These are phyloP conservation scores for Galeruca laticollis DNA, from an alignment of 2,888 invertebrate genomes.

Conservation along the genomic window DNA sequence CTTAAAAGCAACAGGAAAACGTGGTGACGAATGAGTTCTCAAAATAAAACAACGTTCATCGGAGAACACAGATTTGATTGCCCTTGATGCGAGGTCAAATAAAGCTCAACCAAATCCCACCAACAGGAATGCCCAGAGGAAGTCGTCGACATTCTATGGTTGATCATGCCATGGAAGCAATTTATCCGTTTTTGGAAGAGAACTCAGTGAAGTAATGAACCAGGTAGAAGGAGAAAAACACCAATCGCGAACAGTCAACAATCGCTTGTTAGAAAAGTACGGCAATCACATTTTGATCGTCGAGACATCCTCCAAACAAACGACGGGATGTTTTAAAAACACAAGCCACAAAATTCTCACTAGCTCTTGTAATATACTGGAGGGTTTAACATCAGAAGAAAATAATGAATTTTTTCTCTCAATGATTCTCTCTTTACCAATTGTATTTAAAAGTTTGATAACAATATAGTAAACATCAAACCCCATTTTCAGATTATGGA, in stretches of 20 bases:
- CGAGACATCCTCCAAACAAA: too few relatives aligned
- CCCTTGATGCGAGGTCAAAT: constrained; percentile 39
- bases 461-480: not conserved
- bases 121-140: constrained; percentile 24
- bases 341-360: too few relatives aligned
- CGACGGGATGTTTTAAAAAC: too few relatives aligned
- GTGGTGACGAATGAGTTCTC: constrained; percentile 20
- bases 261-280: too few relatives aligned
- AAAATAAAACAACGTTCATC: constrained; percentile 39
- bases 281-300: too few relatives aligned
- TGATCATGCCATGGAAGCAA: constrained; percentile 17
- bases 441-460: too few relatives aligned
- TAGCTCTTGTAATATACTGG: too few relatives aligned
- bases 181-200: not conserved
- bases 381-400: too few relatives aligned
- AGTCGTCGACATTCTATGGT: constrained; percentile 16
- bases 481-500: constrained; percentile 74
- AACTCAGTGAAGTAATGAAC: too few relatives aligned
- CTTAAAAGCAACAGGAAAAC: constrained; percentile 21
- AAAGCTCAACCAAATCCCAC: constrained; percentile 35
- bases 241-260: too few relatives aligned
- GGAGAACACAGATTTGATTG: constrained; percentile 42
- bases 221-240: too few relatives aligned
- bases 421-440: not conserved
- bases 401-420: too few relatives aligned